phyloP scores from a whole-genome alignment of 2,888 invertebrate genomes.

The Lepeophtheirus nordmannii region DNA sequence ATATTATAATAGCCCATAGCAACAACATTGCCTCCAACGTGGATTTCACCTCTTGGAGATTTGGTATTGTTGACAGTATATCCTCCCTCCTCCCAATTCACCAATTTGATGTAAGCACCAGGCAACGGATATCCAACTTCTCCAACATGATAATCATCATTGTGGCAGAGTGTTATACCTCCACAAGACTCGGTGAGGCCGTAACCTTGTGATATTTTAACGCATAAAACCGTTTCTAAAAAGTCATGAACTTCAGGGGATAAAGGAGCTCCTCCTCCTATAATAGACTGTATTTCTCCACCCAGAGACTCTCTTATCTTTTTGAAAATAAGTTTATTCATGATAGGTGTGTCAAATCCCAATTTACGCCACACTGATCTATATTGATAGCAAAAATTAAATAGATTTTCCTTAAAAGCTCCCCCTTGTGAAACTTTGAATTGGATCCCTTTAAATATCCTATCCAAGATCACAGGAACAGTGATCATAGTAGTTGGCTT shows the following conservation, averaged over 20 bases:
- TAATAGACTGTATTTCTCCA: constrained; percentile 68
- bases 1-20: constrained; percentile 26
- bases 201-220: constrained; percentile 79
- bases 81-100: constrained; percentile 86
- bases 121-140: constrained; percentile 34
- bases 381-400: constrained; percentile 40
- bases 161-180: constrained; percentile 1
- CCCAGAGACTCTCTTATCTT: constrained; percentile 60
- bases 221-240: constrained; percentile 75
- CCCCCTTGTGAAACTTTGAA: constrained; percentile 77
- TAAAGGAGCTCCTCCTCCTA: constrained; percentile 87
- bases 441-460: constrained; percentile 90
- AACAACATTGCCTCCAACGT: constrained; percentile 27
- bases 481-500: constrained; percentile 87
- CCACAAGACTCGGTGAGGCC: constrained; percentile 83
- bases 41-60: constrained; percentile 27
- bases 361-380: constrained; percentile 24
- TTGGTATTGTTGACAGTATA: constrained; percentile 55
- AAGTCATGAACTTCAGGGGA: constrained; percentile 89
- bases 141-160: constrained; percentile 11
- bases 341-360: constrained; percentile 36
- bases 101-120: constrained; percentile 63
- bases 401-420: constrained; percentile 59
- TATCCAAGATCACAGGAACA: constrained; percentile 89
- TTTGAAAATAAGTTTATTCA: constrained; percentile 41